Evolutionary conservation across 2,113 vertebrate genomes (phyloP).

Genomic region (Tricholaema leucomelas): DNA sequence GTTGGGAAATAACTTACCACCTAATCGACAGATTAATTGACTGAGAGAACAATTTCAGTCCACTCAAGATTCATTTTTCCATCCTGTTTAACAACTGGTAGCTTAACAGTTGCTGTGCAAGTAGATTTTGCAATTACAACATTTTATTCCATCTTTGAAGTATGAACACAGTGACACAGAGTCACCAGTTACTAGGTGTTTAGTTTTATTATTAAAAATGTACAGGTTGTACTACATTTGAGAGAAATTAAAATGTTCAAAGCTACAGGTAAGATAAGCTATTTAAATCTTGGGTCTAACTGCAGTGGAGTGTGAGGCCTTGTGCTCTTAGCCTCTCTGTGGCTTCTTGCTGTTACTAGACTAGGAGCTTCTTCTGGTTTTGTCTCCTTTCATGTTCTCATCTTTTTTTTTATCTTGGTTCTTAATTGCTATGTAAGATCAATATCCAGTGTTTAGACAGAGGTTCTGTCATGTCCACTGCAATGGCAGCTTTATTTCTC

Average conservation of each 20-base stretch:
- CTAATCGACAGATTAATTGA: not conserved
- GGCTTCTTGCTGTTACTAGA: not conserved
- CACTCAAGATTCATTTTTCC: not conserved
- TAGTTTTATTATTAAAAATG: not conserved
- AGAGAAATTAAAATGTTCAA: not conserved
- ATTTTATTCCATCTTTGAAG: not conserved
- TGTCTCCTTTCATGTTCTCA: not conserved
- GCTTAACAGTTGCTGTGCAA: not conserved
- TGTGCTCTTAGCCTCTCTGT: not conserved
- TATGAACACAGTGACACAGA: accelerated
- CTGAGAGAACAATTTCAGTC: not conserved
- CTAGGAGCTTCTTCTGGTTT: not conserved
- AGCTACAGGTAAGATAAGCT: not conserved
- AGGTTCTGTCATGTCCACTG: not conserved
- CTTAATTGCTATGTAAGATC: not conserved
- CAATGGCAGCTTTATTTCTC: not conserved
- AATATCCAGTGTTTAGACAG: not conserved
- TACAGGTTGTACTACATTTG: not conserved
- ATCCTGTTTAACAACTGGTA: not conserved
- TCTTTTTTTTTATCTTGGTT: not conserved
- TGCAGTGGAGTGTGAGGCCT: not conserved
- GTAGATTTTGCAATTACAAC: not conserved
- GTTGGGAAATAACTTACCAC: not conserved
- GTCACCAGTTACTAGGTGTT: not conserved
- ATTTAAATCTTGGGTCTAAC: not conserved